Base-by-base conservation (phyloP, 2,113 vertebrate genomes). In the Polypterus bichir region DNA sequence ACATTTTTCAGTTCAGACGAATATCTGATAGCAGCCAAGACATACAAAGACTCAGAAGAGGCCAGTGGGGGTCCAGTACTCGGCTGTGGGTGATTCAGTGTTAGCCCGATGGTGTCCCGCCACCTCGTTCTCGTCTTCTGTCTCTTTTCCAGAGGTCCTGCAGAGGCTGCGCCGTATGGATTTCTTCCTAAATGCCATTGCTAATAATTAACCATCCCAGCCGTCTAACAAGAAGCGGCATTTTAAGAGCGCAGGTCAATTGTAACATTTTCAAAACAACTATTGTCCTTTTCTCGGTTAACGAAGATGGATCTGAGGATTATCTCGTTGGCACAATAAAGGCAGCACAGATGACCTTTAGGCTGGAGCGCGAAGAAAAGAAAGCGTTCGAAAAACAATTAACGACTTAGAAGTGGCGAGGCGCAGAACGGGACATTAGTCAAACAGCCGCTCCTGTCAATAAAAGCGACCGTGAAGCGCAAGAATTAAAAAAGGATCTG, bases 171-270 rank as follows among this genome's bases (percentile, higher is more conserved):
- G 27, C 27, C 27, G 27, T 27, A 27, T 83, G 69, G 78, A 85
- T 83, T 81, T 84, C 74, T 76, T 73, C 61, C 72, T 72, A 86
- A 86, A 85, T 84, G 78, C 81, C 81, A 82, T 62, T 67, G 77
- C 62, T 81, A 83, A 83, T 83, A 84, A 84, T 86, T 85, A 84
- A 81, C 80, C 62, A 66, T 59, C 72, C 72, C 67, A 71, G 65
- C 76, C 64, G 79, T 77, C 73, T 70, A 62, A 69, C 75, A 70
- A 68, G 73, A 80, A 76, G 79, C 77, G 75, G 66, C 69, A 76
- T 71, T 76, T 83, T 78, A 79, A 80, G 74, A 76, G 79, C 77
- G 75, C 77, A 74, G 77, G 77, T 81, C 80, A 82, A 83, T 79
- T 78, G 80, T 80, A 72, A 65, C 62, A 73, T 72, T 79, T 73